phyloP scores from a whole-genome alignment of 1,140 invertebrate species.

The Apis laboriosa region DNA sequence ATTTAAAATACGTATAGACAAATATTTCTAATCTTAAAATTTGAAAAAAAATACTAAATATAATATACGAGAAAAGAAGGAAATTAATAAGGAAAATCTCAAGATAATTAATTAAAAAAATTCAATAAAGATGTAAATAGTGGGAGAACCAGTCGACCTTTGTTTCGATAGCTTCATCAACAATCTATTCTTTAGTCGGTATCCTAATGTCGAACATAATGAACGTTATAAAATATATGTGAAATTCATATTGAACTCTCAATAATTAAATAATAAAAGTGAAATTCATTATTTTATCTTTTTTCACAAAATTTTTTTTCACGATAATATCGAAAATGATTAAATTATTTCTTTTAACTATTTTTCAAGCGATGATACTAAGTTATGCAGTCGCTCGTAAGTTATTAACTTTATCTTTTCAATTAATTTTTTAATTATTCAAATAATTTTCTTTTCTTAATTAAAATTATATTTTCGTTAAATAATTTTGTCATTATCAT shows the following conservation, averaged over 20 bases:
- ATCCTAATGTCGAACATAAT: constrained; percentile 19
- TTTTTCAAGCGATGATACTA: background rate
- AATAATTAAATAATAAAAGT: background rate
- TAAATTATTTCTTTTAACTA: background rate
- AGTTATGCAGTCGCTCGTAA: constrained; percentile 47
- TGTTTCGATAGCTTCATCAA: constrained; percentile 52
- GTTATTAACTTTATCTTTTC: background rate
- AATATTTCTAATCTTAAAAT: background rate
- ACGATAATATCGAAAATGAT: constrained; percentile 20
- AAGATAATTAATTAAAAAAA: constrained; percentile 23
- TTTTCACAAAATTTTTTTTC: background rate
- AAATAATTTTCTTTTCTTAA: background rate
- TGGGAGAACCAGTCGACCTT: constrained; percentile 68
- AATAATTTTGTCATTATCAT: background rate
- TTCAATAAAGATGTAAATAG: background rate
- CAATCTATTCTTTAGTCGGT: constrained; percentile 47
- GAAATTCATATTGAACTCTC: background rate
- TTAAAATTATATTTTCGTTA: background rate
- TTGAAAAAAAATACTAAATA: background rate
- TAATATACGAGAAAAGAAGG: too few relatives aligned
- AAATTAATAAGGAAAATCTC: background rate
- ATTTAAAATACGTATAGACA: background rate
- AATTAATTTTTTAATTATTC: background rate
- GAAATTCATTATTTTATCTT: background rate
- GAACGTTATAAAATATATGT: background rate